Evolutionary conservation across 2,113 vertebrate genomes (phyloP), one percentile per base, ranked within the genome.

Genomic region (Sisor rabdophorus): DNA sequence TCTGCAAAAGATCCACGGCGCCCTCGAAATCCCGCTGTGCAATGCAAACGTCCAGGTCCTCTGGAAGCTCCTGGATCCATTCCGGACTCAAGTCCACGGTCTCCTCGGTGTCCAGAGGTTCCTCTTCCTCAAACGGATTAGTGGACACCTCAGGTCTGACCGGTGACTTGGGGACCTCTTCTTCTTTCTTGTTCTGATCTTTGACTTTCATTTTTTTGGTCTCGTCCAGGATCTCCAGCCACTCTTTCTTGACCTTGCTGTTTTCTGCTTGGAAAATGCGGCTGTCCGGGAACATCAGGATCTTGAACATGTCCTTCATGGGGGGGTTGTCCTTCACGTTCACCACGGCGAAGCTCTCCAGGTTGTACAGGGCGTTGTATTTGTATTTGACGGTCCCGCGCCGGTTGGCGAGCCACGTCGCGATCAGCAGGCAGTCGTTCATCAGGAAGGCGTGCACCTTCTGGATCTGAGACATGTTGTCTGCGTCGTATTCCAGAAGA

Each of bases 261-360:
- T 98, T 99, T 85, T 99, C 97, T 0, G 97, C 95, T 86, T 99
- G 95, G 80, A 99, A 99, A 82, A 98, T 98, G 75, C 96, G 95
- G 67, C 95, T 97, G 81, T 99, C 97, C 0, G 97, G 97, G 88
- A 95, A 99, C 97, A 98, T 98, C 1, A 99, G 94, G 82, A 99
- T 92, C 88, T 99, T 99, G 89, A 99, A 99, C 97, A 99, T 99
- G 89, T 99, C 97, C 84, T 98, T 98, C 96, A 98, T 98, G 12
- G 97, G 96, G 0, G 96, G 94, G 85, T 98, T 97, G 89, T 99
- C 97, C 85, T 99, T 99, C 11, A 99, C 97, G 0, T 99, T 99
- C 73, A 99, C 94, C 77, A 98, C 94, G 0, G 97, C 97, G 26
- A 99, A 90, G 75, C 94, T 94, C 12, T 98, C 96, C 17, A 99